phyloP scores from a whole-genome alignment of 2,888 invertebrate genomes.

The Alitta virens region DNA sequence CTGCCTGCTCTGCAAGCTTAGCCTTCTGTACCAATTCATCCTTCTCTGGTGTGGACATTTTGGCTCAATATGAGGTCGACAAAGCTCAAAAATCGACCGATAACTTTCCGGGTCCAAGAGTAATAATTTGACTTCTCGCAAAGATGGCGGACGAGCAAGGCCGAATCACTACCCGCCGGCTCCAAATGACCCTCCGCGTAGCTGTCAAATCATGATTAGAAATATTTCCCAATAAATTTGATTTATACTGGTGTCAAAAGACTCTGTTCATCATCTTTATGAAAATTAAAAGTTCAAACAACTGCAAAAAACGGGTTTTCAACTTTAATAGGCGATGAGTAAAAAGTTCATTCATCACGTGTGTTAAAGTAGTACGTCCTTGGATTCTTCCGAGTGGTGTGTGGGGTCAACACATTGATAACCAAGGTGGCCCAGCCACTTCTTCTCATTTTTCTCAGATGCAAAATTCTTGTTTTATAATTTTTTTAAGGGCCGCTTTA shows the following conservation, averaged over 20 bases:
- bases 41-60: slow-evolving; percentile 18
- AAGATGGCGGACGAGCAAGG: slow-evolving; percentile 19
- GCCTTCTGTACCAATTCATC: slow-evolving; percentile 98
- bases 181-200: neutral
- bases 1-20: slow-evolving; percentile 98
- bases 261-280: too few species aligned
- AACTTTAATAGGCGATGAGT: too few species aligned
- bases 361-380: slow-evolving; percentile 13
- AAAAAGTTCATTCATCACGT: neutral
- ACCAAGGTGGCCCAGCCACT: too few species aligned
- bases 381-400: neutral
- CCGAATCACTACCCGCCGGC: slow-evolving; percentile 11
- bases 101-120: slow-evolving; percentile 1
- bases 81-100: neutral
- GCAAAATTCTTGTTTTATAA: too few species aligned
- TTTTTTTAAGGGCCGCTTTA: too few species aligned
- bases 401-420: slow-evolving; percentile 4
- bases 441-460: too few species aligned
- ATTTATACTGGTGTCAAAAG: neutral
- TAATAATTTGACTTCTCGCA: slow-evolving; percentile 7
- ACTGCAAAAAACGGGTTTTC: too few species aligned
- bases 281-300: neutral
- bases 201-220: neutral
- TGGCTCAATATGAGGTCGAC: neutral
- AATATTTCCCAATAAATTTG: neutral